Evolutionary conservation across 2,888 invertebrate species (phyloP), one percentile per base, ranked within the genome.

Genomic region (Pollenia angustigena): DNA sequence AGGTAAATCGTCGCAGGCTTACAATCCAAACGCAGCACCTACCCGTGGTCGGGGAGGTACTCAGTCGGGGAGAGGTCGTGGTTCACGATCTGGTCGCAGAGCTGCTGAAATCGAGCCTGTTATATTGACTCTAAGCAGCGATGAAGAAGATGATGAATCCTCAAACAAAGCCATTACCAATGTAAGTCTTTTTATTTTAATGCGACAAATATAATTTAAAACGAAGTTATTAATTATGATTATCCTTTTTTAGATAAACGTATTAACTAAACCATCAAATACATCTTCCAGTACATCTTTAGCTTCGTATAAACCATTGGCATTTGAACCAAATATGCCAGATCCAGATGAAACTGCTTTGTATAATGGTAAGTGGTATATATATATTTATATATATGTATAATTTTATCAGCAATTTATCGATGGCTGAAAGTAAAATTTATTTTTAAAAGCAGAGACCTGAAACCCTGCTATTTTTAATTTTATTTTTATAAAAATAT

Each of bases 41-140:
- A 48, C 72, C 0, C 82, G 90, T 4, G 89, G 85, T 0, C 90
- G 92, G 8, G 90, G 91, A 3, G 90, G 91, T 7, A 85, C 89
- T 9, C 81, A 85, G 50, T 78, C 90, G 4, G 85, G 87, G 4
- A 93, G 94, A n/a, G 94, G 95, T 88, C 91, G 91, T 9, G 88
- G 91, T 0, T 88, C 90, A 10, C 89, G 92, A n/a, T 91, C 90
- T 46, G 91, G 91, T 0, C 91, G 90, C 60, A 95, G 94, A 78
- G 94, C 94, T 0, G 94, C 95, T 1, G 96, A 96, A 90, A 94
- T 94, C 0, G 96, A 96, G 90, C 95, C 96, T 52, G 96, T 96
- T 10, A 95, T 96, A 90, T 93, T 96, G 85, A 95, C 95, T 16
- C 93, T 96, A 69, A 96, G 96, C 91, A 96, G 96, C 72, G 96